These are phyloP conservation scores for Lophotis ruficrista DNA, from an alignment of 2,113 vertebrate species.

Conservation along the genomic window DNA sequence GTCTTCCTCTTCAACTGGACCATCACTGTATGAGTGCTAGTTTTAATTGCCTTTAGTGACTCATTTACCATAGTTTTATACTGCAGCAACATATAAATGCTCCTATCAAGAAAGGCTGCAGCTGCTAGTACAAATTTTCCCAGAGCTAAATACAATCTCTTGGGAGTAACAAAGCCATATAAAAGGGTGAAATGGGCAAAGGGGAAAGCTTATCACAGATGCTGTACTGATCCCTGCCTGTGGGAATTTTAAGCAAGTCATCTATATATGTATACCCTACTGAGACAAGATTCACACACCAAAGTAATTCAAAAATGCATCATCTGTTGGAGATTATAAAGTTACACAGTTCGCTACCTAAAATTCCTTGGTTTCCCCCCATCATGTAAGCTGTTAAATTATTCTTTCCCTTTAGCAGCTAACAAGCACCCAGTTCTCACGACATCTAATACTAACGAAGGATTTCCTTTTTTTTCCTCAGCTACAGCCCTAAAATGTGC, in stretches of 20 bases:
- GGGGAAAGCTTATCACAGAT: background rate
- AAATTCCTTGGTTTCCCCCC: background rate
- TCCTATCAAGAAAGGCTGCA: background rate
- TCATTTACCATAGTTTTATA: background rate
- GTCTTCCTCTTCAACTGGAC: background rate
- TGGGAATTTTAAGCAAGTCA: background rate
- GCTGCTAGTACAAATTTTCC: background rate
- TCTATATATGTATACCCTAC: background rate
- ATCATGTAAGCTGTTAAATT: background rate
- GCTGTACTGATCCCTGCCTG: background rate
- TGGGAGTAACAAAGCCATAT: background rate
- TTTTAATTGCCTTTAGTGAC: background rate
- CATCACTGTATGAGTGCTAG: background rate
- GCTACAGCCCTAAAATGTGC: background rate
- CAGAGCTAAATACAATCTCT: background rate
- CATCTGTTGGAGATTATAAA: background rate
- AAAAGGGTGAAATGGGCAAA: background rate
- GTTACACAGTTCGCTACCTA: background rate
- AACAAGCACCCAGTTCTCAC: background rate
- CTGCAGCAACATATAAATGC: background rate
- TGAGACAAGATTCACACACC: background rate
- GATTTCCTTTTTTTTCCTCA: background rate
- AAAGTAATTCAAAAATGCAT: background rate
- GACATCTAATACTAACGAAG: background rate
- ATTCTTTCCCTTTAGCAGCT: background rate